Percentiles rank a stretch among this genome's conserved stretches.
Evolutionary conservation across 2,113 vertebrate species (phyloP).

Genomic region (Lophura nycthemera): DNA sequence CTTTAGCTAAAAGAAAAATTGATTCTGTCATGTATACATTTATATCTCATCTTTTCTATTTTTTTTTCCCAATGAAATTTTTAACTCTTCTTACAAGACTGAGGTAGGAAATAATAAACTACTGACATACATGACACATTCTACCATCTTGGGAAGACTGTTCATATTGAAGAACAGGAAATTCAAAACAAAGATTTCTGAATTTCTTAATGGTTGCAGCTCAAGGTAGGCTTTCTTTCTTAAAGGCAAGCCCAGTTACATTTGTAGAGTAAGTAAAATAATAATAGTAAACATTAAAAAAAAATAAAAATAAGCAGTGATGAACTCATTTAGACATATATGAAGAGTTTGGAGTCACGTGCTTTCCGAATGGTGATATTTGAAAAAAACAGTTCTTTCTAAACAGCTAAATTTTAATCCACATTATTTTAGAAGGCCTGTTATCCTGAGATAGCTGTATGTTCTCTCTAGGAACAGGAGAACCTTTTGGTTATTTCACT

Average conservation of each 20-base stretch:
- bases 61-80: conserved; percentile 31
- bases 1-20: conserved; percentile 70
- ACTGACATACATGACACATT: neutral
- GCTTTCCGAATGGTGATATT: neutral
- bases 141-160: neutral
- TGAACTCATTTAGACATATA: neutral
- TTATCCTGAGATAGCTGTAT: neutral
- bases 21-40: conserved; percentile 71
- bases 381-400: neutral
- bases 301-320: accelerated
- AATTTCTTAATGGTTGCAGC: neutral
- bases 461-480: neutral
- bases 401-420: neutral
- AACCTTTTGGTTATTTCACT: neutral
- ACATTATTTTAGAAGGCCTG: neutral
- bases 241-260: neutral
- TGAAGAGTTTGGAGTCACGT: neutral
- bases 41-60: conserved; percentile 57
- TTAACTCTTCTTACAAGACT: conserved; percentile 39
- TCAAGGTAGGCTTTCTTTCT: neutral
- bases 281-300: neutral
- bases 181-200: neutral
- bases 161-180: neutral
- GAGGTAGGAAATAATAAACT: conserved; percentile 46
- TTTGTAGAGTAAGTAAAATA: neutral